phyloP scores from a whole-genome alignment of 2,113 vertebrate species.

The Rhineura floridana region DNA sequence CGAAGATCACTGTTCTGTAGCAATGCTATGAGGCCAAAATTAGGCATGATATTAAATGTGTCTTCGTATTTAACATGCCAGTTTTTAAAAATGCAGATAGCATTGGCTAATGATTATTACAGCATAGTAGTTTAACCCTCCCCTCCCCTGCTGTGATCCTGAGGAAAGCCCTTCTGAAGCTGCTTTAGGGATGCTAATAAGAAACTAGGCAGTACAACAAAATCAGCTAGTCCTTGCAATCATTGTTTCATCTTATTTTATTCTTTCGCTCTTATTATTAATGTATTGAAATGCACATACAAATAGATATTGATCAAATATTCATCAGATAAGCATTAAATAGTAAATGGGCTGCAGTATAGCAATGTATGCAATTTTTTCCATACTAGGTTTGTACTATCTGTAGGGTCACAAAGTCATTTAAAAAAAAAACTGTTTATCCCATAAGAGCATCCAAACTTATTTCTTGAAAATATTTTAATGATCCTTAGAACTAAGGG shows the following conservation, averaged over 20 bases:
- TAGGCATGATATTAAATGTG: background rate
- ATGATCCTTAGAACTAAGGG: slow-evolving; percentile 38
- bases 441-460: slow-evolving; percentile 4
- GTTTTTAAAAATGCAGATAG: background rate
- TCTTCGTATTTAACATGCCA: background rate
- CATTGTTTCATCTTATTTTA: slow-evolving; percentile 44
- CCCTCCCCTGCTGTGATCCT: background rate
- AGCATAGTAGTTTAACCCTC: background rate
- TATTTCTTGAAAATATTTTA: slow-evolving; percentile 50
- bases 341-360: background rate
- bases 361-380: slow-evolving; percentile 26
- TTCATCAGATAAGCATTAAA: slow-evolving; percentile 49
- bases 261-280: slow-evolving; percentile 34
- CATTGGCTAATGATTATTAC: too few relatives aligned
- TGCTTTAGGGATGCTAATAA: slow-evolving; percentile 26
- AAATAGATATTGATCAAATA: slow-evolving; percentile 49
- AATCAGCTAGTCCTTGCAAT: slow-evolving; percentile 29
- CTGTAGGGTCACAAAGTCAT: slow-evolving; percentile 17
- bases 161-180: background rate
- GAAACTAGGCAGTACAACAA: slow-evolving; percentile 30
- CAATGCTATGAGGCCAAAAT: slow-evolving; percentile 48
- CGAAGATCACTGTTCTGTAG: too few relatives aligned
- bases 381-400: slow-evolving; percentile 28
- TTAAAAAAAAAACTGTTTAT: slow-evolving; percentile 29
- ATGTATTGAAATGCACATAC: slow-evolving; percentile 36